These are phyloP conservation scores for Odobenus rosmarus DNA, from an alignment of 2,113 vertebrate genomes.

Conservation along the genomic window DNA sequence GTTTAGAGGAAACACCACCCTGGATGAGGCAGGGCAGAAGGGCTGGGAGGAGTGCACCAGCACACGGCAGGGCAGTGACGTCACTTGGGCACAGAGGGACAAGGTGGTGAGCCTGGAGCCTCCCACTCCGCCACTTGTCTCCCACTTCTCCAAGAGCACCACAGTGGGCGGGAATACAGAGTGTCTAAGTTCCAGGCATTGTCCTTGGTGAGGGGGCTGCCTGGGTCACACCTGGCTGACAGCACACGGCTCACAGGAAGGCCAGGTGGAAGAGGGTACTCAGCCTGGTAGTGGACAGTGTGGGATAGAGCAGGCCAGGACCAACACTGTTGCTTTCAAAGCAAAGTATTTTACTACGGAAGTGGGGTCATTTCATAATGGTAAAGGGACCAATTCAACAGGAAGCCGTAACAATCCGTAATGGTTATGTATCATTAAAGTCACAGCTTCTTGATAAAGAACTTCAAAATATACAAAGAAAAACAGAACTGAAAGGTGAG, in stretches of 20 bases:
- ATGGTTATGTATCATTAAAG: not conserved
- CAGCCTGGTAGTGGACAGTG: not conserved
- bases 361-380: not conserved
- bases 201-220: not conserved
- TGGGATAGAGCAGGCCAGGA: not conserved
- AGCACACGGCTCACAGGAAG: not conserved
- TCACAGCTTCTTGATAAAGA: not conserved
- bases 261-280: too few species aligned
- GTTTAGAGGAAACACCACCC: not conserved
- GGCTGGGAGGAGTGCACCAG: not conserved
- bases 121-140: not conserved
- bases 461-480: not conserved
- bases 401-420: not conserved
- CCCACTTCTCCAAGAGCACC: not conserved
- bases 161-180: not conserved
- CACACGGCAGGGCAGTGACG: not conserved
- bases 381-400: not conserved
- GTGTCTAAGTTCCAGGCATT: not conserved
- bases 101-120: not conserved
- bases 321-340: not conserved
- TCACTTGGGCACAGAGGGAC: not conserved
- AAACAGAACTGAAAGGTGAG: not conserved
- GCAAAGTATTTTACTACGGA: not conserved
- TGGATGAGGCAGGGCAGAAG: not conserved
- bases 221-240: not conserved